Conservation (phyloP, 2,797 vertebrate species). For the Mastacembelus armatus region DNA sequence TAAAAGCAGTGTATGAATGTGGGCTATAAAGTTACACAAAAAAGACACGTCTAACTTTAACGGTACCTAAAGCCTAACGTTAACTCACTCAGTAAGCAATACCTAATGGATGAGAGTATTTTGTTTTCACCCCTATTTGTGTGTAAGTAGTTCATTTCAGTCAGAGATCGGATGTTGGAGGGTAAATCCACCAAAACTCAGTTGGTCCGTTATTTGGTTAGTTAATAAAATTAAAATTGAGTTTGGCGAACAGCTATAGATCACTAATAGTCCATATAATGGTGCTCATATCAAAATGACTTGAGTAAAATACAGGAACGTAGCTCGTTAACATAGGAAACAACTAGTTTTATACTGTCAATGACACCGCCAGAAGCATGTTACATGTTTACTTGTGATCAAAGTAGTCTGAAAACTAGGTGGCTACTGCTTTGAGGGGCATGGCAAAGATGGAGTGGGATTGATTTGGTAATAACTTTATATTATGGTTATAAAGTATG, state of each 20-base stretch:
- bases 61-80: background rate
- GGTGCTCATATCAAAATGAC: background rate
- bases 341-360: no score
- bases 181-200: background rate
- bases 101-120: background rate
- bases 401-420: background rate
- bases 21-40: constrained; percentile 1
- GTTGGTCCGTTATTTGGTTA: background rate
- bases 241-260: no score
- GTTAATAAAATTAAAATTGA: no score
- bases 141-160: background rate
- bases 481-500: background rate
- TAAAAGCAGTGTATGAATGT: background rate
- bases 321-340: no score
- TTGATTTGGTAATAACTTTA: background rate
- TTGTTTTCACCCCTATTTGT: background rate
- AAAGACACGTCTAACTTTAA: no score
- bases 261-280: background rate
- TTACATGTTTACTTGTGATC: no score
- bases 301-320: background rate
- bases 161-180: background rate
- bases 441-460: background rate
- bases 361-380: background rate
- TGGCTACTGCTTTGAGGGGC: background rate
- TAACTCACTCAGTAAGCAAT: background rate